Evolutionary conservation across 2,113 vertebrate species (phyloP), one percentile per base, ranked within the genome.

Genomic region (Hyaena hyaena): DNA sequence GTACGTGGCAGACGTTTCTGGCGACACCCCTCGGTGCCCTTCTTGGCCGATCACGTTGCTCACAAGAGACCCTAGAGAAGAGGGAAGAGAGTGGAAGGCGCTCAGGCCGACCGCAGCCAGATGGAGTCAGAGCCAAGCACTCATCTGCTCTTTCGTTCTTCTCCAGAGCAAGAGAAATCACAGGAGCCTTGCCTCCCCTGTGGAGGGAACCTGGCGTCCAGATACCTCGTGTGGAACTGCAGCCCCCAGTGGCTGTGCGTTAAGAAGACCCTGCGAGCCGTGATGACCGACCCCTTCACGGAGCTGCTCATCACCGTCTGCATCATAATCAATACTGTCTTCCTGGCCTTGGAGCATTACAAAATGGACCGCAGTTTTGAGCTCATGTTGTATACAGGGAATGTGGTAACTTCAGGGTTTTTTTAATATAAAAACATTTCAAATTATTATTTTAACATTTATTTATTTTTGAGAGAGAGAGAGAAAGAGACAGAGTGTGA

Each of bases 291-390:
- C 97, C 99, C 99, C 1, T 99, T 99, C 94, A 98, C 99, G 87
- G 99, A 99, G 97, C 98, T 99, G 79, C 97, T 99, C 79, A 99
- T 99, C 98, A 99, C 99, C 11, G 93, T 99, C 96, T 99, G 99
- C 98, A 99, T 99, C 92, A 99, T 99, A 0, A 98, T 99, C 97
- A 99, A 99, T 96, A 99, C 99, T 0, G 66, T 99, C 58, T 99
- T 99, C 97, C 99, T 99, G 99, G 99, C 99, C 83, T 97, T 99
- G 98, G 99, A 99, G 90, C 98, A 99, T 94, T 98, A 99, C 93
- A 93, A 94, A 1, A 99, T 99, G 99, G 45, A 96, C 0, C 0
- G 4, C 0, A 2, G 94, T 45, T 99, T 99, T 94, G 98, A 98
- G 17, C 7, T 0, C 1, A 98, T 99, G 98, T 98, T 99, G 96